phyloP scores from a whole-genome alignment of 1,140 invertebrate species.

The Brachionus calyciflorus region DNA sequence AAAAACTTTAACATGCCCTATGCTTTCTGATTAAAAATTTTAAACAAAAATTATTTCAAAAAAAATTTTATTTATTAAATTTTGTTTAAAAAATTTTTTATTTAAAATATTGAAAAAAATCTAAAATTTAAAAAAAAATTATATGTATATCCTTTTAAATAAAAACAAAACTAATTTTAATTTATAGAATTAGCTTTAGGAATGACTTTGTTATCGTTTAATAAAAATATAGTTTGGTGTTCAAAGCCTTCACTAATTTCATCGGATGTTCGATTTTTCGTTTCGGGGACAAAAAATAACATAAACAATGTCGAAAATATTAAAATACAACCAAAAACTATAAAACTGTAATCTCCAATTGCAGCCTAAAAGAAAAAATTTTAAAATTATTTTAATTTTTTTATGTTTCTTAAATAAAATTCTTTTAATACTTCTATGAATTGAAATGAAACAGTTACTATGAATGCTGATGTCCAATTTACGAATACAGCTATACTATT shows the following conservation, averaged over 20 bases:
- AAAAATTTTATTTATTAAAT: too few relatives aligned
- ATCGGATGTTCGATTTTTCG: constrained; percentile 96
- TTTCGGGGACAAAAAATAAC: constrained; percentile 95
- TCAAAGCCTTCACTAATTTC: constrained; percentile 68
- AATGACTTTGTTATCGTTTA: too few relatives aligned
- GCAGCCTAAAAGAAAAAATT: constrained; percentile 66
- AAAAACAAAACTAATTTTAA: too few relatives aligned
- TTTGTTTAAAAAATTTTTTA: too few relatives aligned
- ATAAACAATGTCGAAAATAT: constrained; percentile 95
- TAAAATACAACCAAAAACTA: constrained; percentile 91
- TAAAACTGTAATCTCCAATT: constrained; percentile 90
- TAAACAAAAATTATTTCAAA: too few relatives aligned
- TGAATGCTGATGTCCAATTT: constrained; percentile 97
- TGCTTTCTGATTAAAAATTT: too few relatives aligned
- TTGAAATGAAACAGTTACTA: constrained; percentile 90
- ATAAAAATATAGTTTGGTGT: too few relatives aligned
- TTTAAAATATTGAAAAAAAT: too few relatives aligned
- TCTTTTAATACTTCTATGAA: constrained; percentile 65
- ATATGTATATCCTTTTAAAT: too few relatives aligned
- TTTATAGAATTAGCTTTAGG: too few relatives aligned
- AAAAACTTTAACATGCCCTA: too few relatives aligned
- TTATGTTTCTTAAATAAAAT: neutral
- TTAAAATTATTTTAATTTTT: neutral
- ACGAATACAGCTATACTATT: constrained; percentile 95
- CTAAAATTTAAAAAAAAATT: too few relatives aligned